Evolutionary conservation across 2,797 vertebrate species (phyloP), one percentile per base, ranked within the genome.

Genomic region (Acanthurus tractus): DNA sequence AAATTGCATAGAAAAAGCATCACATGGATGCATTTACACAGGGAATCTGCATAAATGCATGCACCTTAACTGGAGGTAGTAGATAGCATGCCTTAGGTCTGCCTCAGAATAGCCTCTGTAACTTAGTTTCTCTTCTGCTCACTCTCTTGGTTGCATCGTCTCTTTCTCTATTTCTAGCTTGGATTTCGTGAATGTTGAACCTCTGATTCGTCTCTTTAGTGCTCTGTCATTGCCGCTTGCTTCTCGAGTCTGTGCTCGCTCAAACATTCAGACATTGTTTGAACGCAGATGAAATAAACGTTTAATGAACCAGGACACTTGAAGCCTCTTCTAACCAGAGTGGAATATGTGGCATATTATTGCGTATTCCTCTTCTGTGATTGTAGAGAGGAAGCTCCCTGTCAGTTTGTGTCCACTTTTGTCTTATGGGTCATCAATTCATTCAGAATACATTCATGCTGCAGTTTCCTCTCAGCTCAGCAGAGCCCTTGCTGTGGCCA

Each of bases 271-370:
- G 9, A 7, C 74, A 38, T 56, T 38, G 45, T 78, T 69, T 83
- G 59, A 85, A 82, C 66, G 54, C 18, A 57, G 62, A 82, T 78
- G 52, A 85, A 76, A 68, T 63, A 70, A 72, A 80, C 44, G 38
- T 40, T 22, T 64, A 79, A 80, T 71, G 57, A 74, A 84, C 69
- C 17, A 36, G 83, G 69, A 70, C 82, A 50, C 59, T 73, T 65
- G 2, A 58, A 76, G 42, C 75, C 46, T 38, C 29, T 64, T 44
- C 7, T 12, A 63, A 50, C 18, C 58, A 0, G 29, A 61, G 48
- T 23, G 13, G 53, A 63, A 36, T 11, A 36, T 11, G 7, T 25
- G 44, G 25, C 22, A 29, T 55, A 67, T 77, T 34, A 44, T 68
- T 6, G 11, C 63, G n/a, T 25, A 38, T 63, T 78, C n/a, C 45